Evolutionary conservation across 2,888 invertebrate genomes (phyloP).

Genomic region (Leptura quadrifasciata): DNA sequence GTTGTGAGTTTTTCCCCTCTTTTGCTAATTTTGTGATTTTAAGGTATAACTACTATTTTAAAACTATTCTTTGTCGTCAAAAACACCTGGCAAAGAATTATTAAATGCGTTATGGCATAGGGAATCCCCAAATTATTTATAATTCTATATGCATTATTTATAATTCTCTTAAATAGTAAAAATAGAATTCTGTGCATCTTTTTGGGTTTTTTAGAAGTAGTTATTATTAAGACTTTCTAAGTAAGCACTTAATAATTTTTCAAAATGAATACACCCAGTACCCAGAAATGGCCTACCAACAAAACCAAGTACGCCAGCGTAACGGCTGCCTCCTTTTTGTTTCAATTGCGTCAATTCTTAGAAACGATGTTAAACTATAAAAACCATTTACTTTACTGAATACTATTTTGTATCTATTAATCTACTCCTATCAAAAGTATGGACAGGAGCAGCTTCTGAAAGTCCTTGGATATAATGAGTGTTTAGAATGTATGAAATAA

Average conservation of each 20-base stretch:
- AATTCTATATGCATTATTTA: not conserved
- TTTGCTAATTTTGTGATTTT: too few relatives aligned
- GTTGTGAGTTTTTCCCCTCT: too few relatives aligned
- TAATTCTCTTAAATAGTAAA: not conserved
- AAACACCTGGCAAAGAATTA: not conserved
- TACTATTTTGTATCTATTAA: not conserved
- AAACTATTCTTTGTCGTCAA: not conserved
- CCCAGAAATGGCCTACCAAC: too few relatives aligned
- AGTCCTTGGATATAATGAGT: slow-evolving; percentile 33
- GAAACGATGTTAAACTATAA: not conserved
- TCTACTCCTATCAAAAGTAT: not conserved
- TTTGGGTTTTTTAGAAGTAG: too few relatives aligned
- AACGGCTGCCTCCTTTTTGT: not conserved
- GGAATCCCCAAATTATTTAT: not conserved
- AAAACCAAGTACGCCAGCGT: too few relatives aligned
- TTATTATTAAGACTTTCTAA: too few relatives aligned
- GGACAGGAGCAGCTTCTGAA: slow-evolving; percentile 6
- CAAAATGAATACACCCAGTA: too few relatives aligned
- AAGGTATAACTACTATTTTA: too few relatives aligned
- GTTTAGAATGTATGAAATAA: slow-evolving; percentile 39
- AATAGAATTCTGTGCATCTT: too few relatives aligned
- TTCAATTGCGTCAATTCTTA: not conserved
- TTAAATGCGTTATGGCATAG: not conserved
- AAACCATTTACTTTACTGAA: not conserved
- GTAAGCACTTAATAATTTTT: too few relatives aligned